Evolutionary conservation across 2,113 vertebrate genomes (phyloP).

Genomic region (Emydocephalus ijimae): DNA sequence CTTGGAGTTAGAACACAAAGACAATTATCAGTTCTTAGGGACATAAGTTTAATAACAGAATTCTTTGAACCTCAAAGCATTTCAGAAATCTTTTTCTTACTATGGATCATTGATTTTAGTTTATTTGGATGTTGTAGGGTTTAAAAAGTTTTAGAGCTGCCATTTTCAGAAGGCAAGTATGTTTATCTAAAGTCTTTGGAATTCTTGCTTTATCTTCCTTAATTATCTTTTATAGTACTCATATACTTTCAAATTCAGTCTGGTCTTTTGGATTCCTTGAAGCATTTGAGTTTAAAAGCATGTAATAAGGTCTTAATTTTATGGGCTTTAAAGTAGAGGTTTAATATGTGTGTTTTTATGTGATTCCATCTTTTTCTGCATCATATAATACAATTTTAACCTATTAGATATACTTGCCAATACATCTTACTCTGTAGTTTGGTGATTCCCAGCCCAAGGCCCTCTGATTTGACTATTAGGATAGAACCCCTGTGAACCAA

Average conservation of each 20-base stretch:
- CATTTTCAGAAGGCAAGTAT: not conserved
- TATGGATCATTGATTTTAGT: slow-evolving; percentile 65
- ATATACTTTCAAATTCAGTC: slow-evolving; percentile 31
- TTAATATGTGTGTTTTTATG: not conserved
- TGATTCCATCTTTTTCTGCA: not conserved
- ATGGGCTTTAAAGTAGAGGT: slow-evolving; percentile 36
- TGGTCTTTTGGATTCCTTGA: slow-evolving; percentile 34
- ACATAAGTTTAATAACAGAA: slow-evolving; percentile 86
- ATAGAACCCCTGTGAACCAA: not conserved
- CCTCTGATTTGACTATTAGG: not conserved
- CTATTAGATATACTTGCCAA: not conserved
- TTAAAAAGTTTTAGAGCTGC: slow-evolving; percentile 26
- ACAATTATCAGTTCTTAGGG: slow-evolving; percentile 77
- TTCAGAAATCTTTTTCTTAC: slow-evolving; percentile 72
- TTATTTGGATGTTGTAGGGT: slow-evolving; percentile 13
- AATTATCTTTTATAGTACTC: slow-evolving; percentile 30
- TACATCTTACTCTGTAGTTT: not conserved
- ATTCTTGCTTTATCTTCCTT: slow-evolving; percentile 31
- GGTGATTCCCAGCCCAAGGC: not conserved
- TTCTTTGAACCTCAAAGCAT: slow-evolving; percentile 75
- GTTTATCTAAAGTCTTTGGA: not conserved
- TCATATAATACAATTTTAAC: not conserved
- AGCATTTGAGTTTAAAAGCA: slow-evolving; percentile 20
- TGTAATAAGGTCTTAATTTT: not conserved
- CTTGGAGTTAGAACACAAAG: slow-evolving; percentile 71